Conservation (phyloP, 2,797 vertebrate genomes). For the Amazonetta brasiliensis region DNA sequence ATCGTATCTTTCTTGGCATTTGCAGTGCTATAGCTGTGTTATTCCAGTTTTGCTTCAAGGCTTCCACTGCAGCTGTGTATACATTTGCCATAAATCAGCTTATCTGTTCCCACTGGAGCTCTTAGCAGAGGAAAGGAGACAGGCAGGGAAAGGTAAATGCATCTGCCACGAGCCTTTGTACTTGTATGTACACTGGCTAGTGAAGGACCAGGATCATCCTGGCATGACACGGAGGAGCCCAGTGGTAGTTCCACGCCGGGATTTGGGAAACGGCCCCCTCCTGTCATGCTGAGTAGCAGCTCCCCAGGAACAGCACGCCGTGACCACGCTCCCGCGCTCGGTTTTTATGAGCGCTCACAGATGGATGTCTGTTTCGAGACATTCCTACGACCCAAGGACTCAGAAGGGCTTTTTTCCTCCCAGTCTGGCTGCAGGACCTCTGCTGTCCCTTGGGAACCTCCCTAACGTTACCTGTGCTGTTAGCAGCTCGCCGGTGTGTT, state of each 20-base stretch:
- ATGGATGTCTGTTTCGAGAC: background rate
- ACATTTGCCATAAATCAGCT: constrained; percentile 43
- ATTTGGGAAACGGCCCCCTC: background rate
- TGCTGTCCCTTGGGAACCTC: background rate
- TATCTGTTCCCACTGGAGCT: constrained; percentile 26
- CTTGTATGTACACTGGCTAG: background rate
- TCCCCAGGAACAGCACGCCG: background rate
- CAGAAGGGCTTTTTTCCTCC: background rate
- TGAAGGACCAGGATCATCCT: background rate
- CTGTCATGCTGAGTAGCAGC: background rate
- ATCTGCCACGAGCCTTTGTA: constrained; percentile 6
- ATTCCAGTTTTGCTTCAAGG: constrained; percentile 43
- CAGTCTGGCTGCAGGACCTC: background rate
- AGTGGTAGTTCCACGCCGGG: background rate
- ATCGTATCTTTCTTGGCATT: constrained; percentile 12
- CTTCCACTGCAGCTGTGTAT: constrained; percentile 47
- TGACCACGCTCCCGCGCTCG: background rate
- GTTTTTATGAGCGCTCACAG: background rate
- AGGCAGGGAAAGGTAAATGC: constrained; percentile 9
- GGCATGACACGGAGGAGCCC: background rate
- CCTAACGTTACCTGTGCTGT: background rate
- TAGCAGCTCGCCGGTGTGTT: background rate
- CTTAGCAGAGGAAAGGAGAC: background rate
- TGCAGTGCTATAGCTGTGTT: background rate
- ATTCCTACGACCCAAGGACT: background rate